phyloP scores from a whole-genome alignment of 2,888 invertebrate genomes.

The Asteroscopus sphinx region DNA sequence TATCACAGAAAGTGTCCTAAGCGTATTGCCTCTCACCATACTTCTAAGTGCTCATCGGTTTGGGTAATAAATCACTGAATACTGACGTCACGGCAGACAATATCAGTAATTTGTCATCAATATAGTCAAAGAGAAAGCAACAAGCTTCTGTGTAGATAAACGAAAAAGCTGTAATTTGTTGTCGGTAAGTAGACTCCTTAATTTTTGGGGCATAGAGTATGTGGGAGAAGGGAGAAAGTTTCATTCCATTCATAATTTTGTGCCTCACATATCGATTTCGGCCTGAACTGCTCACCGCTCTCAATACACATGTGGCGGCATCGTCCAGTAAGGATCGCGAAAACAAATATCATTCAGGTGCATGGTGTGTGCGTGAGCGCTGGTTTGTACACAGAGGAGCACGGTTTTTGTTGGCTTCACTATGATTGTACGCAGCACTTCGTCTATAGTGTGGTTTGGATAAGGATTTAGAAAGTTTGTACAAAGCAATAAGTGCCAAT shows the following conservation, averaged over 20 bases:
- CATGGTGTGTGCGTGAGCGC: too few species aligned
- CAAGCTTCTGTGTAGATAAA: slow-evolving; percentile 81
- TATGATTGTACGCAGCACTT: too few species aligned
- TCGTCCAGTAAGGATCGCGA: too few species aligned
- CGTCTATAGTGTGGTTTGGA: too few species aligned
- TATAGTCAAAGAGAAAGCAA: slow-evolving; percentile 47
- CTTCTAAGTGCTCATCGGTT: slow-evolving; percentile 37
- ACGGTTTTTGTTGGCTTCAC: too few species aligned
- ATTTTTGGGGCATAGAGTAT: slow-evolving; percentile 69
- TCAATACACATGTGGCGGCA: too few species aligned
- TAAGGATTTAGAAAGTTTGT: slow-evolving; percentile 33
- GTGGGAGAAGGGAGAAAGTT: slow-evolving; percentile 13
- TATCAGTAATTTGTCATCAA: slow-evolving; percentile 58
- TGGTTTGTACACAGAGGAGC: too few species aligned
- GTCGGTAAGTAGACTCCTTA: slow-evolving; percentile 64
- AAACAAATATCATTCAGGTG: too few species aligned
- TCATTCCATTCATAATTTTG: not conserved
- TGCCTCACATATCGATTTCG: too few species aligned
- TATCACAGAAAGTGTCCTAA: slow-evolving; percentile 35
- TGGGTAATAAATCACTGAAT: slow-evolving; percentile 40
- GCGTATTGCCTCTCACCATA: slow-evolving; percentile 12
- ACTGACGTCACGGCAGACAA: slow-evolving; percentile 42
- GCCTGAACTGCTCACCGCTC: too few species aligned
- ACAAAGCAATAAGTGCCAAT: slow-evolving; percentile 20
- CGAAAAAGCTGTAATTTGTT: slow-evolving; percentile 63